Base-by-base conservation (phyloP, 92 coral and sea anemone species). In the Phymanthus crucifer region DNA sequence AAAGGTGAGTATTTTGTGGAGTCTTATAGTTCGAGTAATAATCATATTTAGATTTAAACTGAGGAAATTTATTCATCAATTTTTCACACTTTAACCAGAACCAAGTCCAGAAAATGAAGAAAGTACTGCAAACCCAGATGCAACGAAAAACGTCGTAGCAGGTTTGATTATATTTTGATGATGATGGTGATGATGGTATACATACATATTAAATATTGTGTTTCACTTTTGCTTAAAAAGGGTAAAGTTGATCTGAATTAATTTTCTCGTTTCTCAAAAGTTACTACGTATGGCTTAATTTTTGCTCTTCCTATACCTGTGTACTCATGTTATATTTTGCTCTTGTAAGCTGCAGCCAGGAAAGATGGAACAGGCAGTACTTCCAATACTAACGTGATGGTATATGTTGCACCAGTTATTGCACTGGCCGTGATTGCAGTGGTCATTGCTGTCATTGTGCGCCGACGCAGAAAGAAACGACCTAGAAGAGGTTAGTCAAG, bases 391-490 rank as follows among this genome's bases (percentile, higher is more conserved):
- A 58, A 33, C 34, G 66, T 76, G 8, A 58, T 76, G 80, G 80
- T 76, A 19, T 76, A 76, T 35, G 54, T 76, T 34, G 80, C 50
- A 3, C 40, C 66, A 76, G 12, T 67, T 32, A 76, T 76, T 29
- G 80, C 80, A 4, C 68, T 76, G 17, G 80, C 50, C 0, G 70
- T 58, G 3, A 76, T 76, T 33, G 80, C 35, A 19, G 80, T 34
- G 19, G 70, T 76, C 70, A 4, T 54, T 32, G 40, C 66, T 67
- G 26, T 58, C 9, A 32, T 76, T 24, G 50, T 34, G 21, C 66
- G 27, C 37, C 11, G 35, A 19, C 34, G 64, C 32, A 76, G 29
- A 45, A 58, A 47, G 11, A 76, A 76, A n/a, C 66, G 71, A 34
- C 10, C 6, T 14, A 24, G 58, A 57, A 34, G 38, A 58, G 64